These are phyloP conservation scores for Ceraclea dissimilis DNA, from an alignment of 2,888 invertebrate genomes.

Conservation along the genomic window DNA sequence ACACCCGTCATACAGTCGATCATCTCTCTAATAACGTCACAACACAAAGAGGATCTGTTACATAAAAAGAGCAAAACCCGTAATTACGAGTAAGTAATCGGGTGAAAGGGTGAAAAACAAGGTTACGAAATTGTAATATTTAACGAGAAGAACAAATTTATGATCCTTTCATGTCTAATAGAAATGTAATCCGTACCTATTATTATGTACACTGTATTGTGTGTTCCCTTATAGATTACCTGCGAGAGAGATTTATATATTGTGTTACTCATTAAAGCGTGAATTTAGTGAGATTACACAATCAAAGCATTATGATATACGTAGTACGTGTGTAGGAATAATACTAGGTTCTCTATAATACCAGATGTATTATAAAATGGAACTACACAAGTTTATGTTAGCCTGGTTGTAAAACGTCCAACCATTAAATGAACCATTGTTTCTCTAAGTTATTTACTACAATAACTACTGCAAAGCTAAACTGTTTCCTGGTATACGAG, in stretches of 20 bases:
- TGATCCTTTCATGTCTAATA: neutral
- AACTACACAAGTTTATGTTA: constrained; percentile 16
- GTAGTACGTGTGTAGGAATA: too few relatives aligned
- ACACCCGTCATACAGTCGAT: too few relatives aligned
- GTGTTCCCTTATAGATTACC: too few relatives aligned
- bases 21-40: too few relatives aligned
- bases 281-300: constrained; percentile 20
- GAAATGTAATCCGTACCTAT: constrained; percentile 3
- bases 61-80: too few relatives aligned
- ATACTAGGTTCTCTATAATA: too few relatives aligned
- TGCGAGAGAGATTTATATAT: constrained; percentile 13
- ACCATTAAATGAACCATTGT: constrained; percentile 24
- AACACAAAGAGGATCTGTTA: too few relatives aligned
- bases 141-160: neutral
- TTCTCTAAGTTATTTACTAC: constrained; percentile 17
- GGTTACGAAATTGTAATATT: neutral
- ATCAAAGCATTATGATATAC: constrained; percentile 8
- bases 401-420: constrained; percentile 21
- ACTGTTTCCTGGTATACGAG: constrained; percentile 15
- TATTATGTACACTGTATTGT: too few relatives aligned
- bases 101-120: too few relatives aligned
- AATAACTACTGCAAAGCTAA: constrained; percentile 13
- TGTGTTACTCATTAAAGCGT: constrained; percentile 17
- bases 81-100: too few relatives aligned
- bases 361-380: too few relatives aligned